Evolutionary conservation across 2,113 vertebrate species (phyloP), one percentile per base, ranked within the genome.

Genomic region (Glaucomys volans): DNA sequence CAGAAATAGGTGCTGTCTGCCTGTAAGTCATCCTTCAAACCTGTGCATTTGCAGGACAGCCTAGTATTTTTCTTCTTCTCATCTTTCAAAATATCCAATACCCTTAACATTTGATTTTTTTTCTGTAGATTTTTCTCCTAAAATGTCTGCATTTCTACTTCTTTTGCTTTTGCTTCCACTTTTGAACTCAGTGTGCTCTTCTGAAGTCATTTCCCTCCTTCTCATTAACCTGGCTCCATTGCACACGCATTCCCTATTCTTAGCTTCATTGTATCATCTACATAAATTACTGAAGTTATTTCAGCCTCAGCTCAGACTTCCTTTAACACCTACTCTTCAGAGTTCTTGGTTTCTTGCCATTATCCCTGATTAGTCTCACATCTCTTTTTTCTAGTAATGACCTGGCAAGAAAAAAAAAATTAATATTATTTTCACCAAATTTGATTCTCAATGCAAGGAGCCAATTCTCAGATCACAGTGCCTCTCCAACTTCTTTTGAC

Each of bases 191-290:
- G 85, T 26, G 35, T 87, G 88, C 37, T 97, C 64, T 92, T 79
- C 85, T 95, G 85, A 97, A 91, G 88, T 67, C 62, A 75, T 90
- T 98, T 96, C 69, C 96, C 92, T 97, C 96, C 91, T 76, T 86
- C 93, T 97, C 96, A 97, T 98, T 98, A 98, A 97, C 87, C 92
- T 82, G 87, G 76, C 87, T 94, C 42, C 75, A n/a, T 67, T 90
- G 67, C 52, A 84, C 18, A 32, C 71, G 2, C 79, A 80, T 89
- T 90, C 74, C 28, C 52, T 85, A 92, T 96, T 94, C 88, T 86
- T 91, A 94, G 85, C 42, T 92, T 94, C 62, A 86, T 95, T 97
- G 82, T 40, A 30, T 95, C 87, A 64, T 13, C 95, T 98, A 79
- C 95, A 96, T 96, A 98, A 97, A 97, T 95, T 59, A 96, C 57